A percentile compares a stretch with the other conserved stretches of the same genome.
Evolutionary conservation across 2,888 invertebrate species (phyloP).

Genomic region (Zygaena filipendulae): DNA sequence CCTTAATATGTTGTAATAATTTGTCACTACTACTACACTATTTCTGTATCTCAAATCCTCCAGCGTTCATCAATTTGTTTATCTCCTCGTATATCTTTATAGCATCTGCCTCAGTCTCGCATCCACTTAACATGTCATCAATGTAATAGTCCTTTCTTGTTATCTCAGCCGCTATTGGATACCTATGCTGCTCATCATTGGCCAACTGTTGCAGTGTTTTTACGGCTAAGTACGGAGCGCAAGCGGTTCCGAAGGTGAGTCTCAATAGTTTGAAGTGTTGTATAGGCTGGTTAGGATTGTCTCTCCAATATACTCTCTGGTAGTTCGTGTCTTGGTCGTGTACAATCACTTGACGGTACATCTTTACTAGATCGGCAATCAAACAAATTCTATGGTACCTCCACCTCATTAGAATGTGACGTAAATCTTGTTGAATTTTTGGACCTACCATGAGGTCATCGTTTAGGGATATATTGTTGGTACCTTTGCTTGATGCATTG

Average conservation of each 20-base stretch:
- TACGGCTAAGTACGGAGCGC: conserved; percentile 16
- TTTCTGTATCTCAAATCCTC: conserved; percentile 17
- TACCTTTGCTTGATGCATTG: conserved; percentile 1
- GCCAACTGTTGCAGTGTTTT: conserved; percentile 18
- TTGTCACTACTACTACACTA: conserved; percentile 16
- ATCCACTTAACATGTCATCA: conserved; percentile 14
- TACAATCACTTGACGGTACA: conserved; percentile 12
- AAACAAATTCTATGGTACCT: conserved; percentile 9
- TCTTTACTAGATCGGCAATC: conserved; percentile 11
- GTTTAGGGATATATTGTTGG: conserved; percentile 13
- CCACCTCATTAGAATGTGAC: conserved; percentile 15
- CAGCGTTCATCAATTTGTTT: conserved; percentile 14
- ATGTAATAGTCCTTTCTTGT: conserved; percentile 13
- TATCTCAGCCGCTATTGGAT: conserved; percentile 12
- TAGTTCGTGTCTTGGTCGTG: background rate
- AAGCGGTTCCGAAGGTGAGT: conserved; percentile 5
- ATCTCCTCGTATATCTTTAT: conserved; percentile 14
- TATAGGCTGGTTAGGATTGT: conserved; percentile 1
- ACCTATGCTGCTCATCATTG: conserved; percentile 5
- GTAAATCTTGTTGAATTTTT: conserved; percentile 16
- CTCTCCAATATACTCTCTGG: conserved; percentile 5
- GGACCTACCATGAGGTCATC: conserved; percentile 16
- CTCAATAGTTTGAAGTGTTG: conserved; percentile 1
- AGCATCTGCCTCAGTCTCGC: conserved; percentile 14
- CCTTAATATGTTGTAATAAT: conserved; percentile 9